A percentile compares a stretch with the other conserved stretches of the same genome.
These are phyloP conservation scores for Dicerorhinus sumatrensis DNA, from an alignment of 2,113 vertebrate species.

Conservation along the genomic window DNA sequence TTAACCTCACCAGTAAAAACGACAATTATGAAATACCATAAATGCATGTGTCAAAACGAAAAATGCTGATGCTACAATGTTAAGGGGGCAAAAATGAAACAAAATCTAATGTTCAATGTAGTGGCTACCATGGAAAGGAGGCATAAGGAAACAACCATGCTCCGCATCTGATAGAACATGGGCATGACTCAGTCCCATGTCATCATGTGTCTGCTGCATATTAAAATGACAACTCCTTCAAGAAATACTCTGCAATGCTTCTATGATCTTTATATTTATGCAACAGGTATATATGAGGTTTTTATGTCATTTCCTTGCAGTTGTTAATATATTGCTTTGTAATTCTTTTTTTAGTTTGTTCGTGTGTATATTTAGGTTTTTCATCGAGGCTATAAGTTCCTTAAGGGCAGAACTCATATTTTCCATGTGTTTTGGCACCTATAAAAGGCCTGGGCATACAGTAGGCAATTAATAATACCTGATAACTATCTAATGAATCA, in stretches of 20 bases:
- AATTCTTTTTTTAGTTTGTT: neutral
- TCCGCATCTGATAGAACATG: rapidly evolving
- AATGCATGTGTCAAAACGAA: neutral
- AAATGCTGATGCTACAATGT: neutral
- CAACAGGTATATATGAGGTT: neutral
- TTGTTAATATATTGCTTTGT: neutral
- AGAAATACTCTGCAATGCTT: neutral
- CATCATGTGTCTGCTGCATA: neutral
- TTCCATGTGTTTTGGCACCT: neutral
- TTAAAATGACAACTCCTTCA: neutral
- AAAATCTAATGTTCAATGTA: neutral
- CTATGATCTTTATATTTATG: neutral
- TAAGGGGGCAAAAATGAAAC: neutral
- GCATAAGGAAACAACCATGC: neutral
- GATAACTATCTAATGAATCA: neutral
- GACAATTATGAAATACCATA: neutral
- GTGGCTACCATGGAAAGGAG: neutral
- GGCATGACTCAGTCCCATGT: neutral
- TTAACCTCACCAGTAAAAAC: neutral
- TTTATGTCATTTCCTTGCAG: neutral
- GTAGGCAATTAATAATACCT: neutral
- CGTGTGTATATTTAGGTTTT: neutral
- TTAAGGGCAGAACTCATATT: neutral
- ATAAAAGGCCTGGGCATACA: neutral
- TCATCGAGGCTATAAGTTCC: neutral